Conservation (phyloP, 2,797 vertebrate genomes). For the Coracias cyanogaster region DNA sequence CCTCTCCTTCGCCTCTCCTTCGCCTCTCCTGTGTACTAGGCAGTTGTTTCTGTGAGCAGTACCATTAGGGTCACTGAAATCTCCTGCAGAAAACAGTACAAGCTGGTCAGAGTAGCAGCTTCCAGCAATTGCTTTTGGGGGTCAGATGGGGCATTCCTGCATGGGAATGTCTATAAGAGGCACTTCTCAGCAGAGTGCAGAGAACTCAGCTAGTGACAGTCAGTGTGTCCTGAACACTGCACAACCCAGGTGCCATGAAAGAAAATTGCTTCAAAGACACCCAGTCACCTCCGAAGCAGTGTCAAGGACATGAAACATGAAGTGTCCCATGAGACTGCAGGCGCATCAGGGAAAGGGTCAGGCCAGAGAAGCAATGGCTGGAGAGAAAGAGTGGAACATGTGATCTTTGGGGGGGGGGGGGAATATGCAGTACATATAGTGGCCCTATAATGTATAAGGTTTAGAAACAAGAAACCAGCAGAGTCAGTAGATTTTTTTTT, state of each 20-base stretch:
- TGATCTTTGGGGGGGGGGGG: neutral
- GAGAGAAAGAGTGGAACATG: neutral
- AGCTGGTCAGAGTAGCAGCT: neutral
- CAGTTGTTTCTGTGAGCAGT: neutral
- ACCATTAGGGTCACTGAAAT: neutral
- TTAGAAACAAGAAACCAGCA: slow-evolving; percentile 74
- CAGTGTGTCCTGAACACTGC: fast-evolving
- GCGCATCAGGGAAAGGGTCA: neutral
- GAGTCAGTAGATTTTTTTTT: slow-evolving; percentile 41
- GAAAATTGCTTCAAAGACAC: neutral
- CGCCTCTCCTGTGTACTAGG: neutral
- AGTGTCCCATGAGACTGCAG: neutral
- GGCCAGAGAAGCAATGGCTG: neutral
- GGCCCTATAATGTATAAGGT: neutral
- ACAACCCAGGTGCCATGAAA: neutral
- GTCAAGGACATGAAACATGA: fast-evolving
- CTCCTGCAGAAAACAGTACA: neutral
- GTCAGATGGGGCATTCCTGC: fast-evolving
- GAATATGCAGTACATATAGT: slow-evolving; percentile 23
- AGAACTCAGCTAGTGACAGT: fast-evolving
- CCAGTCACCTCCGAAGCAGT: neutral
- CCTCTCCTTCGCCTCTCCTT: fast-evolving
- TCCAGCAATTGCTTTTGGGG: neutral
- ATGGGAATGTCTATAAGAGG: fast-evolving
- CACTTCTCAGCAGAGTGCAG: neutral